Conservation (phyloP, 2,113 vertebrate species). For the Cynoglossus semilaevis region DNA sequence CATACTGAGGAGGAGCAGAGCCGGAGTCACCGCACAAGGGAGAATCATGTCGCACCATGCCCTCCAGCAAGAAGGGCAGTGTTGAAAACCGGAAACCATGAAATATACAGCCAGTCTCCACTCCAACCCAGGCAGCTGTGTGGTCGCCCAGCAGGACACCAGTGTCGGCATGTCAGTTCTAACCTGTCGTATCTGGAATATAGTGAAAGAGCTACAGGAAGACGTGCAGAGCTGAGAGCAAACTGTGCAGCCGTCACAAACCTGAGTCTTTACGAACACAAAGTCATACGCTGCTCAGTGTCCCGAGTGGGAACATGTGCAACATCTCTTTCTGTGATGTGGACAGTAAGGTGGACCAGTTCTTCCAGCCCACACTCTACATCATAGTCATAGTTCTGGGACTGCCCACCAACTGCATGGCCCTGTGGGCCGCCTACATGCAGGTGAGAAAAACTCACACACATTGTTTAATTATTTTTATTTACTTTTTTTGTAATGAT, state of each 20-base stretch:
- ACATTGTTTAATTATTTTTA: background rate
- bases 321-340: slow-evolving; percentile 85
- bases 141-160: slow-evolving; percentile 26
- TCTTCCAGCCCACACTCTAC: slow-evolving; percentile 88
- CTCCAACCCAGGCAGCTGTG: slow-evolving; percentile 15
- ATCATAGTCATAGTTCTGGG: slow-evolving; percentile 87
- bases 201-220: slow-evolving; percentile 24
- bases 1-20: background rate
- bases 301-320: slow-evolving; percentile 76
- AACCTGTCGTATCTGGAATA: slow-evolving; percentile 44
- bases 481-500: too few relatives aligned
- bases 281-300: slow-evolving; percentile 3
- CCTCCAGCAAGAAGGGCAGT: slow-evolving; percentile 10
- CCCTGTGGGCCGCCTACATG: slow-evolving; percentile 87
- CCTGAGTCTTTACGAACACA: background rate
- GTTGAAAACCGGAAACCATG: slow-evolving; percentile 40
- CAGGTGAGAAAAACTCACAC: slow-evolving; percentile 68
- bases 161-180: slow-evolving; percentile 36
- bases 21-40: background rate
- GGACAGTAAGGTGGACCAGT: slow-evolving; percentile 87
- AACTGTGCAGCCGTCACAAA: slow-evolving; percentile 15
- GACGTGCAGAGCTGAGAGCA: slow-evolving; percentile 49
- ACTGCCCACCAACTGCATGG: slow-evolving; percentile 88
- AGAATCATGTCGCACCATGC: slow-evolving; percentile 22
- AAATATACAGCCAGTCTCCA: slow-evolving; percentile 19